Conservation (phyloP, 1,140 invertebrate species). For the Bilobella aurantiaca region DNA sequence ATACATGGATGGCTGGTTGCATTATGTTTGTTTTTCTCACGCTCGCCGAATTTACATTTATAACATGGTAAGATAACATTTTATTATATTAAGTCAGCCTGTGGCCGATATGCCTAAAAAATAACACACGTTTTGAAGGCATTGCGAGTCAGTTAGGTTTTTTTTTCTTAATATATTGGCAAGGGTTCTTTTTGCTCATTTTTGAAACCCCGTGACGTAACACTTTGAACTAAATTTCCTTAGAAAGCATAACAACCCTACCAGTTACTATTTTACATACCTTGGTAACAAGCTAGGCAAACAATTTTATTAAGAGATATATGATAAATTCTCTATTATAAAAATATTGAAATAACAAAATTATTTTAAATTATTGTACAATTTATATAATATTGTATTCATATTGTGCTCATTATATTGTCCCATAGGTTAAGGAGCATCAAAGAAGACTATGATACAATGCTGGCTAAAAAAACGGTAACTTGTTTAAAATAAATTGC, state of each 20-base stretch:
- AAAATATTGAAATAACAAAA: no score
- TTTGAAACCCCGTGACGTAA: no score
- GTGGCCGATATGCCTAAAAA: not conserved
- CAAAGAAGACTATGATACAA: not conserved
- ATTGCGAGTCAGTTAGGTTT: not conserved
- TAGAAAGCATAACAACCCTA: no score
- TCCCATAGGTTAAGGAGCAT: not conserved
- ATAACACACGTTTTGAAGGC: not conserved
- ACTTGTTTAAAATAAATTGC: not conserved
- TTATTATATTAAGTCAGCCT: not conserved
- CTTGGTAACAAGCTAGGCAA: no score
- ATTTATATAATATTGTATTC: no score
- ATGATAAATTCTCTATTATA: not conserved
- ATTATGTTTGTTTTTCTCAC: not conserved
- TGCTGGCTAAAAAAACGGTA: not conserved
- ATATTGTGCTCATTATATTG: not conserved
- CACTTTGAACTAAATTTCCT: no score
- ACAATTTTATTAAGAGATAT: not conserved
- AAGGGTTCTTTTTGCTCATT: not conserved
- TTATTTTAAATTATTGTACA: no score
- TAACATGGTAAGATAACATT: not conserved
- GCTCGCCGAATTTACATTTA: not conserved
- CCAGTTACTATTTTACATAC: no score
- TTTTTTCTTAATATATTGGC: not conserved
- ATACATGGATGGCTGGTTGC: conserved; percentile 15